Base-by-base conservation (phyloP, 2,113 vertebrate species). In the Scomber colias region DNA sequence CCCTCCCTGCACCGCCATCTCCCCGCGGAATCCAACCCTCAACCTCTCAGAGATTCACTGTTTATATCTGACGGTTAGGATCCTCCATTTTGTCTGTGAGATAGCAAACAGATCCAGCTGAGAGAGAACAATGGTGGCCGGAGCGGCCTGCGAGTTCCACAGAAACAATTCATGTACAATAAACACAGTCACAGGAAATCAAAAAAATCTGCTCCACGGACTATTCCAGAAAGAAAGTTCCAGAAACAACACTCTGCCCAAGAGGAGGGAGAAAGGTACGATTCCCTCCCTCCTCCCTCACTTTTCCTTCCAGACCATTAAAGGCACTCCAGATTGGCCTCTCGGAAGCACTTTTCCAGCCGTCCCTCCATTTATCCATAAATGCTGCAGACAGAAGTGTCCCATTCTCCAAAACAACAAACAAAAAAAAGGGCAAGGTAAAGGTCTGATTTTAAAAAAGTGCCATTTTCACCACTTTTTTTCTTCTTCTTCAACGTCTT, bases 381-480 rank as follows among this genome's bases (percentile, higher is more conserved):
- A 89, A 87, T 76, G 68, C 79, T 81, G 78, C 81, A 75, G 85
- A 92, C 75, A 86, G 77, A 89, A 90, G 79, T 48, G 75, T 92
- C 85, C 83, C 84, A 24, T 82, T 95, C 77, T 87, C 93, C 68
- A 70, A 77, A 83, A 87, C 54, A 67, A 90, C 65, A 83, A 82
- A n/a, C 11, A 19, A 77, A 73, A 82, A 73, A 95, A 95, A 94
- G 93, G 95, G 90, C 82, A 95, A 94, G 92, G 94, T 93, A 94
- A 96, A 95, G 95, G 96, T 96, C 89, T 76, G 80, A 87, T 67
- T 66, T 69, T 12, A 96, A 95, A 96, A 97, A 97, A 97, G 96
- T 97, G 97, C 97, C 96, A 94, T 96, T 97, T 95, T 95, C 75
- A 65, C 73, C 89, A 91, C 90, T 90, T 89, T 83, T 82, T 85